Evolutionary conservation across 2,888 invertebrate species (phyloP).

Genomic region (Quadroppia sp.): DNA sequence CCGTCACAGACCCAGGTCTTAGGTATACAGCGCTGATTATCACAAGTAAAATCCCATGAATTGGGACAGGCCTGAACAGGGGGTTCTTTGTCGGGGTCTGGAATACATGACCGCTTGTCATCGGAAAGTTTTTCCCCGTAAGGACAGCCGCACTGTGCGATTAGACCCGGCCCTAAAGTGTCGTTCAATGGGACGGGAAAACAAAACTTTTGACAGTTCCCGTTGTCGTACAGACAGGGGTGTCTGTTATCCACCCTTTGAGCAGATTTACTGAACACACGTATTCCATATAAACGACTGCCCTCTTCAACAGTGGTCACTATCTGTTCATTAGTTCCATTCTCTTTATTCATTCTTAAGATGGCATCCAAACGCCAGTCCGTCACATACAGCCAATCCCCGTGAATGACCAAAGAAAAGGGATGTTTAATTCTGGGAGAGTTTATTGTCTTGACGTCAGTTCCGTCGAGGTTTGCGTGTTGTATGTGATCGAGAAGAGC

Average conservation of each 20-base stretch:
- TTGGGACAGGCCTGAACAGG: slow-evolving; percentile 83
- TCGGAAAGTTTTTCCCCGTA: slow-evolving; percentile 80
- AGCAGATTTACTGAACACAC: slow-evolving; percentile 57
- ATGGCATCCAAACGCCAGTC: slow-evolving; percentile 96
- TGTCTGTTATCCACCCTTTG: slow-evolving; percentile 58
- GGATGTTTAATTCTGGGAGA: slow-evolving; percentile 81
- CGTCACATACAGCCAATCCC: slow-evolving; percentile 89
- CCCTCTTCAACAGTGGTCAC: slow-evolving; percentile 83
- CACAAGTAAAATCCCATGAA: slow-evolving; percentile 88
- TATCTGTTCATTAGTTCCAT: slow-evolving; percentile 79
- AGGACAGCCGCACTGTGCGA: slow-evolving; percentile 80
- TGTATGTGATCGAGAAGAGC: slow-evolving; percentile 93
- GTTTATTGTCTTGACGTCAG: slow-evolving; percentile 81
- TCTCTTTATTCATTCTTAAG: slow-evolving; percentile 78
- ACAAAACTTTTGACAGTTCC: slow-evolving; percentile 90
- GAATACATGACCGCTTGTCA: slow-evolving; percentile 62
- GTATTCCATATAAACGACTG: slow-evolving; percentile 83
- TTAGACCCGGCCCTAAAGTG: slow-evolving; percentile 53
- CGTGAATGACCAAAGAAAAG: slow-evolving; percentile 81
- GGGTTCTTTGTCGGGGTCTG: slow-evolving; percentile 79
- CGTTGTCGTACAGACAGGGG: slow-evolving; percentile 78
- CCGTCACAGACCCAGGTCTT: slow-evolving; percentile 95
- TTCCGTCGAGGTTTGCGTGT: slow-evolving; percentile 83
- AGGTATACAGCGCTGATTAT: slow-evolving; percentile 84
- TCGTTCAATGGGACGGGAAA: slow-evolving; percentile 68